Percentiles rank a stretch among this genome's conserved stretches.
Conservation (phyloP, 2,888 invertebrate genomes). For the Spilosoma lubricipeda region DNA sequence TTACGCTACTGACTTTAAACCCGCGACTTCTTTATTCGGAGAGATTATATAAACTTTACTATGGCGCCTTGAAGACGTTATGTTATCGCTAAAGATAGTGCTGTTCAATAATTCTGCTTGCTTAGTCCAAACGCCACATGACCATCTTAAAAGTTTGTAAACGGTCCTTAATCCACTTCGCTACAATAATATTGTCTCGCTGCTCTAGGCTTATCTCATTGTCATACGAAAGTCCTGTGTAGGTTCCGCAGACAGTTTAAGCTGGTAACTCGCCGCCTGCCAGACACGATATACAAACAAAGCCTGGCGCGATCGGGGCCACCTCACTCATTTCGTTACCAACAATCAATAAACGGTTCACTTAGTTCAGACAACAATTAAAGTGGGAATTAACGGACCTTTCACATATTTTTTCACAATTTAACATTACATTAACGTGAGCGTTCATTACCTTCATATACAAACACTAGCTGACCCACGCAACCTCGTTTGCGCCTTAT, state of each 20-base stretch:
- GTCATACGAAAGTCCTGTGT: constrained; percentile 48
- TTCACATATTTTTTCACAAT: not conserved
- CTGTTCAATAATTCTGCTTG: not conserved
- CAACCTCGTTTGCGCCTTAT: no score
- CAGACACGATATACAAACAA: constrained; percentile 53
- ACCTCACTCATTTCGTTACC: constrained; percentile 24
- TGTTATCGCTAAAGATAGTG: no score
- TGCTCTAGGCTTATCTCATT: constrained; percentile 47
- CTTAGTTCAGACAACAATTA: constrained; percentile 8
- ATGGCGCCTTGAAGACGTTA: not conserved
- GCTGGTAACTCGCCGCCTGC: constrained; percentile 49
- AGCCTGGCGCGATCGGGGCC: constrained; percentile 26
- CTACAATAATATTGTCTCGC: constrained; percentile 45
- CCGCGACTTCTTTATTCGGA: not conserved
- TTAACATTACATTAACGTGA: no score
- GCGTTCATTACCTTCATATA: no score
- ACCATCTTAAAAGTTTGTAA: not conserved
- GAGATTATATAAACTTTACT: not conserved
- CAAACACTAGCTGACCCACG: no score
- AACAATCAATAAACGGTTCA: constrained; percentile 21
- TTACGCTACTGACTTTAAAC: not conserved
- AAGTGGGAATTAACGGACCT: constrained; percentile 3
- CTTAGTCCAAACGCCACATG: not conserved
- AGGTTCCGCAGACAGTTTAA: constrained; percentile 54
- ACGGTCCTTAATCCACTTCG: constrained; percentile 28